Percentiles rank a stretch among this genome's conserved stretches.
These are phyloP conservation scores for Alentia gelatinosa DNA, from an alignment of 2,888 invertebrate genomes.

Conservation along the genomic window DNA sequence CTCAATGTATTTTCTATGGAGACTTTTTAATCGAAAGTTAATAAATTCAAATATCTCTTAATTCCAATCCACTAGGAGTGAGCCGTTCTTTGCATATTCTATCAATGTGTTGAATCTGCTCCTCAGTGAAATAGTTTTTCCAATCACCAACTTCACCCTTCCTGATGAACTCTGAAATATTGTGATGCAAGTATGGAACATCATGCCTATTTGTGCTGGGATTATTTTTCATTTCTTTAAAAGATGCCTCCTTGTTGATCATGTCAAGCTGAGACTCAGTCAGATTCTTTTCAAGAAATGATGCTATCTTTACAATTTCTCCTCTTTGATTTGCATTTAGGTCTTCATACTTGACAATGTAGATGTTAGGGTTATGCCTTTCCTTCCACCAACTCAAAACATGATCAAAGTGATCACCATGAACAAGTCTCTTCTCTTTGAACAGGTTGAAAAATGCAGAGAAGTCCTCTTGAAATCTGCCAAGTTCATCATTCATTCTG, in stretches of 20 bases:
- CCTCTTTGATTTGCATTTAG: slow-evolving; percentile 18
- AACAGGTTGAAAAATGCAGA: slow-evolving; percentile 52
- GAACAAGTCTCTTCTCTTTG: background rate
- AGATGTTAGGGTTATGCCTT: slow-evolving; percentile 43
- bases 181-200: slow-evolving; percentile 73
- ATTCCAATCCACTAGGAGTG: no score
- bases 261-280: slow-evolving; percentile 62
- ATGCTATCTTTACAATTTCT: slow-evolving; percentile 83
- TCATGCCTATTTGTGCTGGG: slow-evolving; percentile 77
- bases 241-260: slow-evolving; percentile 71
- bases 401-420: slow-evolving; percentile 56
- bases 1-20: no score
- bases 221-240: slow-evolving; percentile 74
- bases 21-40: no score
- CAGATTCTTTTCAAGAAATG: slow-evolving; percentile 83
- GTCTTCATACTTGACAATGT: slow-evolving; percentile 58
- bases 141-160: slow-evolving; percentile 89
- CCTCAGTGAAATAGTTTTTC: slow-evolving; percentile 89
- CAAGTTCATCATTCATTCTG: background rate
- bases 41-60: no score
- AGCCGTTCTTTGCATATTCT: slow-evolving; percentile 34
- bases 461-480: slow-evolving; percentile 33
- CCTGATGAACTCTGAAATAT: slow-evolving; percentile 73
- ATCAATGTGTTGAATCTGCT: slow-evolving; percentile 83
- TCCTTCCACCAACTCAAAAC: slow-evolving; percentile 54